phyloP scores from a whole-genome alignment of 2,113 vertebrate genomes.

The Colossoma macropomum region DNA sequence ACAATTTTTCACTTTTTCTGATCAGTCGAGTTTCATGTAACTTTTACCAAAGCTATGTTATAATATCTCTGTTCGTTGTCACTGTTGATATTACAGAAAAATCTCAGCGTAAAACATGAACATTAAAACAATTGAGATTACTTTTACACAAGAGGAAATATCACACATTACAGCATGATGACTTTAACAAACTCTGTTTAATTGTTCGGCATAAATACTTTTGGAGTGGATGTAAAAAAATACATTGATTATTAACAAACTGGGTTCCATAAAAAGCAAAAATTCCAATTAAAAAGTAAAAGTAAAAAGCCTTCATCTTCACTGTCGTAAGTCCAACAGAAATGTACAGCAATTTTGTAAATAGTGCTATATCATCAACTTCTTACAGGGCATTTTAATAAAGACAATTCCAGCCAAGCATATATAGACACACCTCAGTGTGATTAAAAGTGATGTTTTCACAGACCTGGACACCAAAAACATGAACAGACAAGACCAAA shows the following conservation, averaged over 20 bases:
- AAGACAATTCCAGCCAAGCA: no score
- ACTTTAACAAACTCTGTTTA: background rate
- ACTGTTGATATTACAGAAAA: no score
- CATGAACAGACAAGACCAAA: no score
- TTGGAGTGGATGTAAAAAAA: constrained; percentile 20
- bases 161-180: background rate
- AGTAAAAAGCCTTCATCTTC: constrained; percentile 30
- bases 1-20: no score
- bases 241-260: background rate
- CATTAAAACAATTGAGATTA: background rate
- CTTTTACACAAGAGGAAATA: background rate
- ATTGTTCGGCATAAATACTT: constrained; percentile 58
- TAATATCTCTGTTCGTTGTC: no score
- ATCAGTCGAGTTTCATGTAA: no score
- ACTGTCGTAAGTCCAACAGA: background rate
- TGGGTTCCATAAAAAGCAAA: constrained; percentile 2
- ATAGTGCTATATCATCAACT: background rate
- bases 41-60: no score
- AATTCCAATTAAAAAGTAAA: background rate
- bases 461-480: no score
- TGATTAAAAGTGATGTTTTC: no score
- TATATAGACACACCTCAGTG: no score
- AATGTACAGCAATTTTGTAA: constrained; percentile 3
- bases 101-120: background rate
- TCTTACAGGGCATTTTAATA: background rate